Evolutionary conservation across 2,797 vertebrate genomes (phyloP), one percentile per base, ranked within the genome.

Genomic region (Sarcoramphus papa): DNA sequence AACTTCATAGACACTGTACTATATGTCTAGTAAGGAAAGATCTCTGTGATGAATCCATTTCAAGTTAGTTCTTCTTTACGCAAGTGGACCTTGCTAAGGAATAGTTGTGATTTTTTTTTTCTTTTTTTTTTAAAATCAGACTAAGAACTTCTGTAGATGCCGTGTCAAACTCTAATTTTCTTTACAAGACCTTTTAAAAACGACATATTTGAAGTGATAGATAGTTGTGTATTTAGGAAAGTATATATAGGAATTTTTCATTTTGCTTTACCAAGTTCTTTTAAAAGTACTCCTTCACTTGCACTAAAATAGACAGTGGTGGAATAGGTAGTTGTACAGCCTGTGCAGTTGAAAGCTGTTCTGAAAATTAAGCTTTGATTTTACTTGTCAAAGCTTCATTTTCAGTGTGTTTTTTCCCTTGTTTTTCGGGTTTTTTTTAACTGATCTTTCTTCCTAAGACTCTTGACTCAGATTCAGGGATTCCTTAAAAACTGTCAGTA

Each of bases 351-450:
- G 76, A 92, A 94, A 41, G 24, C 23, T 72, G 18, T 85, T 95
- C 79, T 88, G 85, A 83, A 92, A 96, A 91, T 40, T 85, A 67
- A 89, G 67, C 67, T 96, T 94, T 91, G 73, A 64, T 90, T 90
- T 92, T 73, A 37, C 50, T 77, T 95, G 85, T 92, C 76, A 90
- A 78, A 94, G 1, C 45, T 92, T 93, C n/a, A 60, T 77, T 83
- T 91, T 87, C 60, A 51, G 9, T 19, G 10, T 67, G 25, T 4
- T 30, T 64, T 82, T 70, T 11, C 8, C 12, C 59, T 70, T 92
- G 17, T 33, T 88, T 88, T 69, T 67, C 7, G 16, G 37, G 37
- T n/a, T 62, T 59, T 54, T 72, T 56, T 23, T 6, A 64, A n/a
- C 40, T 56, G 33, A 85, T 92, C 35, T 4, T 62, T 84, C 30